These are phyloP conservation scores for Aelia acuminata DNA, from an alignment of 2,888 invertebrate genomes.

Conservation along the genomic window DNA sequence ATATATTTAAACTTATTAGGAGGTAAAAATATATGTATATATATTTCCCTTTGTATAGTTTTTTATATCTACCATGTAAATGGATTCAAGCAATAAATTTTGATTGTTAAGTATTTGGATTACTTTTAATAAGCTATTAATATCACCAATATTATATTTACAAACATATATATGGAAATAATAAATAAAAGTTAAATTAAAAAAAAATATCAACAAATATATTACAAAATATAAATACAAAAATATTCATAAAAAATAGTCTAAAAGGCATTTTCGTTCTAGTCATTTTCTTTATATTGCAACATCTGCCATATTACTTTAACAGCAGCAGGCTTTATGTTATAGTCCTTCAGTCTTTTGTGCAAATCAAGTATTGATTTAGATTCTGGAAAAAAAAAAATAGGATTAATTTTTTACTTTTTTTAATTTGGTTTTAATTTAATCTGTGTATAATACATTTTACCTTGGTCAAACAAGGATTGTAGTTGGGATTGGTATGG, in stretches of 20 bases:
- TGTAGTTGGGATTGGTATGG: constrained; percentile 52
- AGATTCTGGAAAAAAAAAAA: constrained; percentile 1
- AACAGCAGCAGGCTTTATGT: not conserved
- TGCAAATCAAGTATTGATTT: constrained; percentile 23
- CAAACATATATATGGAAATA: constrained; percentile 25
- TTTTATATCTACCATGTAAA: not conserved
- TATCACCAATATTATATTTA: not conserved
- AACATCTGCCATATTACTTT: constrained; percentile 45
- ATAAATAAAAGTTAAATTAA: constrained; percentile 12
- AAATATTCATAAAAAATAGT: constrained; percentile 29
- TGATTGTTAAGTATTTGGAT: not conserved
- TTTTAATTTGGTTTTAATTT: too few species aligned
- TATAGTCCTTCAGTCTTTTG: constrained; percentile 13
- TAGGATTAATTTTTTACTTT: too few species aligned
- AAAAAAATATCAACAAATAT: constrained; percentile 46
- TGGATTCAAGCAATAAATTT: not conserved
- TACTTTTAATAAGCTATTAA: constrained; percentile 5
- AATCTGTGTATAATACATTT: not conserved
- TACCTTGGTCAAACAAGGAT: not conserved
- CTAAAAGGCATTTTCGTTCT: not conserved
- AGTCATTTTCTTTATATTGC: constrained; percentile 35
- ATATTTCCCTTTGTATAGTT: not conserved
- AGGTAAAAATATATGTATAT: not conserved
- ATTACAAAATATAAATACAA: constrained; percentile 53
- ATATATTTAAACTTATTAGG: not conserved